Evolutionary conservation across 2,797 vertebrate genomes (phyloP).

Genomic region (Microctenopoma steveboyesi): DNA sequence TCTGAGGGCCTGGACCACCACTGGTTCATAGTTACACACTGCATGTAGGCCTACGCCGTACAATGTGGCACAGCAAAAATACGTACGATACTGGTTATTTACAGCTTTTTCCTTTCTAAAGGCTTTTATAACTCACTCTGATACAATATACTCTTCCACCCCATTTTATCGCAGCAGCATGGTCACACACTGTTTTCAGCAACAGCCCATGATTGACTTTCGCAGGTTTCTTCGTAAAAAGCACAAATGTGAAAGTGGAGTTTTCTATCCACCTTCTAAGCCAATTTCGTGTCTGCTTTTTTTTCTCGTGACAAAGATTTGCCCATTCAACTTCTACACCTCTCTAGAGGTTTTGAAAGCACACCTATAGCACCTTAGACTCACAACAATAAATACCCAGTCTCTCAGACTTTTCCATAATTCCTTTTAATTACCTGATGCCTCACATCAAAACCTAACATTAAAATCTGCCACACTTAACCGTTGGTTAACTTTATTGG

Average conservation of each 20-base stretch:
- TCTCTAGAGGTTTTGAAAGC: conserved; percentile 46
- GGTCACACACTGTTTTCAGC: conserved; percentile 23
- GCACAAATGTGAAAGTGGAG: conserved; percentile 8
- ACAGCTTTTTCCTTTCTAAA: conserved; percentile 20
- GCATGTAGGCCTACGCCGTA: conserved; percentile 10
- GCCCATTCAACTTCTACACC: conserved; percentile 28
- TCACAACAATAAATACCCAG: conserved; percentile 28
- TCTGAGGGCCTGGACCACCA: conserved; percentile 36
- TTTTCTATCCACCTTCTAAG: conserved; percentile 31
- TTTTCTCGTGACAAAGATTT: conserved; percentile 21
- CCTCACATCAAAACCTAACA: conserved; percentile 8
- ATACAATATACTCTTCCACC: conserved; percentile 5
- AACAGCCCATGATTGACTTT: conserved; percentile 21
- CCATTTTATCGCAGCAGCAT: conserved; percentile 13
- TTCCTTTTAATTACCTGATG: conserved; percentile 46
- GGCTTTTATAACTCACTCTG: conserved; percentile 26
- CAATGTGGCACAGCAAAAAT: conserved; percentile 15
- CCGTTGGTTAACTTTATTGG: conserved; percentile 3
- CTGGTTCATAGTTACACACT: conserved; percentile 8
- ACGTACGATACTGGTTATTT: conserved; percentile 1
- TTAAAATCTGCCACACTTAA: background rate
- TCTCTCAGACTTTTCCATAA: conserved; percentile 31
- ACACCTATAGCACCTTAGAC: conserved; percentile 16
- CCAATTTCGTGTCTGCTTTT: conserved; percentile 31
- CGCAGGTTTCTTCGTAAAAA: conserved; percentile 28